Evolutionary conservation across 1,140 invertebrate genomes (phyloP), one percentile per base, ranked within the genome.

Genomic region (Andrena cerasifolii): DNA sequence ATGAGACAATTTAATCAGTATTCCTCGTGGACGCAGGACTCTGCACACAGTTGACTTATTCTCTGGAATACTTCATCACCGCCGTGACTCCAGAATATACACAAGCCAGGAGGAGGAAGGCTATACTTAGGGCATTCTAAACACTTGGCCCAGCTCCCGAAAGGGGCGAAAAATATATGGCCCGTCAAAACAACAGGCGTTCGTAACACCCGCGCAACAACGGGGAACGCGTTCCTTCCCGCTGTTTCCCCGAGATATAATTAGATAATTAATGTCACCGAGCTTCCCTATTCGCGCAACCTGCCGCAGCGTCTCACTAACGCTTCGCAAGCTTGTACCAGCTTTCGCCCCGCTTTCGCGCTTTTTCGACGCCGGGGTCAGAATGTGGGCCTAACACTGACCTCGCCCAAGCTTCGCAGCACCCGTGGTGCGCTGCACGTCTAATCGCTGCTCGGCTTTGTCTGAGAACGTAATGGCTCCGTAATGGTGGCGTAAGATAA

Each of bases 121-220:
- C 87, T 89, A 89, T 88, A 88, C 86, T 89, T 88, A 88, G 88
- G 87, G 62, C 54, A 24, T 79, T 82, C 82, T 78, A 86, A 88
- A 86, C 80, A 75, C 82, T 89, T 87, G 87, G 87, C 87, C 79
- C 59, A n/a, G 86, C 79, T 87, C 86, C 88, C 86, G 67, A 84
- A 86, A 84, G 78, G 53, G 49, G 43, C 70, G 79, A 89, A 89
- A 87, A 89, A 88, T 89, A 84, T 84, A 88, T 81, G 84, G 59
- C 73, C 85, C 80, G 86, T 87, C 86, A 87, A 87, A 86, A 86
- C 73, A 84, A 76, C 74, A 70, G 49, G 74, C 49, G 54, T 68
- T 73, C 51, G 63, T 79, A 83, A 83, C 81, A 67, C 80, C 74
- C 82, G 80, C 80, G 74, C 67, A 78, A 72, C 75, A 73, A 58